phyloP scores from a whole-genome alignment of 2,113 vertebrate species.

The Tachycineta bicolor region DNA sequence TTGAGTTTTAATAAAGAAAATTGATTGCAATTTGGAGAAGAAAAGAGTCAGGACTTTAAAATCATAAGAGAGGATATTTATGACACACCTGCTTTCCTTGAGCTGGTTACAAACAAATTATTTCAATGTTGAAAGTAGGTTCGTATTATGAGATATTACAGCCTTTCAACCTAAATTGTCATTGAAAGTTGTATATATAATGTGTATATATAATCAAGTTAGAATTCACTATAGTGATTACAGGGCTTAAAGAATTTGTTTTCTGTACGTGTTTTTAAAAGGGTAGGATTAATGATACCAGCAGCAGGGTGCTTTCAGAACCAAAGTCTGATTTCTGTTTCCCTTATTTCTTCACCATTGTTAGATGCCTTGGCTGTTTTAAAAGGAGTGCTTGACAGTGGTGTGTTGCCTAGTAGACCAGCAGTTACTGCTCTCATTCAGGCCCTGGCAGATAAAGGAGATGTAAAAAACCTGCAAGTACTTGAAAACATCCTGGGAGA shows the following conservation, averaged over 20 bases:
- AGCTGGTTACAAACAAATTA: neutral
- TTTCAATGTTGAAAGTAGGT: neutral
- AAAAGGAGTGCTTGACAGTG: conserved; percentile 68
- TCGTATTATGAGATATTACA: neutral
- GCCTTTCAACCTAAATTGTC: neutral
- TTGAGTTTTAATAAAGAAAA: neutral
- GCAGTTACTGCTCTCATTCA: conserved; percentile 77
- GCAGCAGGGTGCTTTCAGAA: neutral
- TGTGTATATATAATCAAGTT: neutral
- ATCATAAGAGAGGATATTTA: neutral
- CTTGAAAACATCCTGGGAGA: conserved; percentile 74
- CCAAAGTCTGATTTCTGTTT: neutral
- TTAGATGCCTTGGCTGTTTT: conserved; percentile 80
- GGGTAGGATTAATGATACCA: neutral
- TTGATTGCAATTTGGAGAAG: neutral
- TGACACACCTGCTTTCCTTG: neutral
- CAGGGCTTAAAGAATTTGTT: neutral
- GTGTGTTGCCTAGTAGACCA: conserved; percentile 64
- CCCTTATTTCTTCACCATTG: neutral
- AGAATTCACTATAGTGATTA: neutral
- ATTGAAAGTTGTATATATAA: neutral
- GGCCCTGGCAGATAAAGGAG: conserved; percentile 74
- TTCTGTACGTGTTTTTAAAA: neutral
- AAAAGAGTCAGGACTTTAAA: neutral
- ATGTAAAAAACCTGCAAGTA: conserved; percentile 75